Conservation (phyloP, 2,888 invertebrate genomes). For the Epinotia nisella region DNA sequence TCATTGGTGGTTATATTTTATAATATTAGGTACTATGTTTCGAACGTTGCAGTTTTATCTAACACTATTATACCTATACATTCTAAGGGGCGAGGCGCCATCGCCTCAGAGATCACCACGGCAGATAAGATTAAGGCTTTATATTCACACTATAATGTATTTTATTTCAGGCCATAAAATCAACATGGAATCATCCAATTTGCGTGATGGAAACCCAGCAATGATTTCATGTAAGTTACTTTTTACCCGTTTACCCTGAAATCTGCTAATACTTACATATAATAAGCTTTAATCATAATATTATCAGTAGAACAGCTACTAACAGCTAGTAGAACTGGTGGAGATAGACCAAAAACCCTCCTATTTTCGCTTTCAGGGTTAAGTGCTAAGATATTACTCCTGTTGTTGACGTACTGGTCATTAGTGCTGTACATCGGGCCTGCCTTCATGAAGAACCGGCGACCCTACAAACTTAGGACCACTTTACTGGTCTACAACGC, state of each 20-base stretch:
- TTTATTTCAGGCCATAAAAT: neutral
- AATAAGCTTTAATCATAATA: too few relatives aligned
- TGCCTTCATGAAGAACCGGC: constrained; percentile 85
- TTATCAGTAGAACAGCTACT: too few relatives aligned
- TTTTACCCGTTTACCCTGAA: neutral
- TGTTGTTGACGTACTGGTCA: constrained; percentile 88
- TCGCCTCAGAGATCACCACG: too few relatives aligned
- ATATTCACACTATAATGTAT: neutral
- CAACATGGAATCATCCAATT: neutral
- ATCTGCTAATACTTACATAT: too few relatives aligned
- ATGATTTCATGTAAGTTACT: neutral
- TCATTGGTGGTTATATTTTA: too few relatives aligned
- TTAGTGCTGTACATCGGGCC: constrained; percentile 88
- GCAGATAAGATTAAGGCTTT: too few relatives aligned
- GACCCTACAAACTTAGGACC: constrained; percentile 84
- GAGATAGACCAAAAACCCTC: too few relatives aligned
- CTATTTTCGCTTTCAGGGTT: neutral
- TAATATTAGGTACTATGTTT: too few relatives aligned
- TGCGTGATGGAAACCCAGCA: neutral
- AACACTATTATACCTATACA: too few relatives aligned
- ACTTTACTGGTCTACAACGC: constrained; percentile 87
- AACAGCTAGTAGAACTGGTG: too few relatives aligned
- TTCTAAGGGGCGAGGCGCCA: too few relatives aligned
- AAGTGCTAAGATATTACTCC: constrained; percentile 68
- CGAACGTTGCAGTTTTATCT: too few relatives aligned